Conservation (phyloP, 2,888 invertebrate species). For the Alviniconcha strummeri region DNA sequence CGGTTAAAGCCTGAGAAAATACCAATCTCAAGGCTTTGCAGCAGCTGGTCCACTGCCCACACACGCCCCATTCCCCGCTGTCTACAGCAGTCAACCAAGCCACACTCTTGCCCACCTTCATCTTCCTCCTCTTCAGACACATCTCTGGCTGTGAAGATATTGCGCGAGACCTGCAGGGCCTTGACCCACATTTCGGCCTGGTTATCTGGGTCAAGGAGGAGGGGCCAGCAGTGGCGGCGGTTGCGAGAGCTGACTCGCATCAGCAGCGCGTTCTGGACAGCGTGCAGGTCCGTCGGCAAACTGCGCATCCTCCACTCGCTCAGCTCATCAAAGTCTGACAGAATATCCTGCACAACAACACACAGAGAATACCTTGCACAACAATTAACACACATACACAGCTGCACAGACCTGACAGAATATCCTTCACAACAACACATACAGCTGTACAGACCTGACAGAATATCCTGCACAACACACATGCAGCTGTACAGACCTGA, state of each 20-base stretch:
- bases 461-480: not conserved
- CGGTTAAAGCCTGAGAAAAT: too few species aligned
- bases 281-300: conserved; percentile 67
- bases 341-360: conserved; percentile 49
- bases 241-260: conserved; percentile 65
- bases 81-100: too few species aligned
- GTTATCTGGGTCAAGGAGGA: conserved; percentile 70
- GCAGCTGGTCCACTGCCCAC: too few species aligned
- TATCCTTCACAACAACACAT: not conserved
- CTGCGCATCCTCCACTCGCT: conserved; percentile 66
- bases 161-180: conserved; percentile 59
- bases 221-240: conserved; percentile 69
- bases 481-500: not conserved
- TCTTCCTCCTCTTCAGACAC: conserved; percentile 49
- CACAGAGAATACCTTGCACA: not conserved
- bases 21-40: too few species aligned
- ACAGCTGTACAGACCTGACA: too few species aligned
- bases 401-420: too few species aligned
- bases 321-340: conserved; percentile 68
- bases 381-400: not conserved
- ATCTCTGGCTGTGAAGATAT: conserved; percentile 60
- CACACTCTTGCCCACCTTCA: conserved; percentile 36
- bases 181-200: conserved; percentile 70
- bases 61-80: too few species aligned
- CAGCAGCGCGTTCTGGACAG: conserved; percentile 69